Percentiles rank a stretch among this genome's conserved stretches.
Evolutionary conservation across 2,113 vertebrate species (phyloP).

Genomic region (Gavia stellata): DNA sequence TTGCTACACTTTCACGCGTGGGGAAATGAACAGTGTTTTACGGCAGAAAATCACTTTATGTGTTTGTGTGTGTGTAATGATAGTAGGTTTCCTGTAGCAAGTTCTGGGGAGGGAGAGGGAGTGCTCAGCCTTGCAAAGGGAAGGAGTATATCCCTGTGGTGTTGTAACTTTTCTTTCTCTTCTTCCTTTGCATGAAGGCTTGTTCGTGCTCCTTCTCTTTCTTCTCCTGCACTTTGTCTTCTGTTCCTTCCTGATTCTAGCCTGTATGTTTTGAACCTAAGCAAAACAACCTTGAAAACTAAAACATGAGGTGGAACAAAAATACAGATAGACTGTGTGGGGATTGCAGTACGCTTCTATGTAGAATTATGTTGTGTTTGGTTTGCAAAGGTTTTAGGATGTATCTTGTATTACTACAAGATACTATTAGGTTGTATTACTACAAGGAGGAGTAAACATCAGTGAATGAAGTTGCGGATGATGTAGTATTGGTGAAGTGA

Average conservation of each 20-base stretch:
- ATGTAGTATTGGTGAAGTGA: background rate
- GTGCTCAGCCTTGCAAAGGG: background rate
- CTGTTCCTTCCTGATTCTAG: background rate
- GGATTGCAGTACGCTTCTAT: background rate
- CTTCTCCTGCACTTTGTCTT: background rate
- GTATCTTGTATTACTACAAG: background rate
- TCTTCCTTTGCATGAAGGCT: background rate
- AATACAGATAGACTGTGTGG: background rate
- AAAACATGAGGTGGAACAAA: background rate
- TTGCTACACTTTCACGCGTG: background rate
- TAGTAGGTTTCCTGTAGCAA: background rate
- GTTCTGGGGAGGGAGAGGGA: background rate
- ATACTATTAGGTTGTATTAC: too few relatives aligned
- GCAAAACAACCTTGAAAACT: background rate
- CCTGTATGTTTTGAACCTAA: background rate
- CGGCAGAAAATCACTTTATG: background rate
- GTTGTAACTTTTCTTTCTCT: background rate
- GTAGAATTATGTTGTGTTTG: background rate
- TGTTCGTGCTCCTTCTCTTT: background rate
- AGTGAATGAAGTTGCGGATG: background rate
- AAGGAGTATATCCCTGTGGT: background rate
- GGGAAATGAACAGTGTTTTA: background rate
- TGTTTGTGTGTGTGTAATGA: background rate
- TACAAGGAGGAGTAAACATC: background rate
- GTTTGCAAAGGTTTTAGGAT: background rate